A percentile compares a stretch with the other conserved stretches of the same genome.
Evolutionary conservation across 2,888 invertebrate genomes (phyloP).

Genomic region (Megastigmus dorsalis): DNA sequence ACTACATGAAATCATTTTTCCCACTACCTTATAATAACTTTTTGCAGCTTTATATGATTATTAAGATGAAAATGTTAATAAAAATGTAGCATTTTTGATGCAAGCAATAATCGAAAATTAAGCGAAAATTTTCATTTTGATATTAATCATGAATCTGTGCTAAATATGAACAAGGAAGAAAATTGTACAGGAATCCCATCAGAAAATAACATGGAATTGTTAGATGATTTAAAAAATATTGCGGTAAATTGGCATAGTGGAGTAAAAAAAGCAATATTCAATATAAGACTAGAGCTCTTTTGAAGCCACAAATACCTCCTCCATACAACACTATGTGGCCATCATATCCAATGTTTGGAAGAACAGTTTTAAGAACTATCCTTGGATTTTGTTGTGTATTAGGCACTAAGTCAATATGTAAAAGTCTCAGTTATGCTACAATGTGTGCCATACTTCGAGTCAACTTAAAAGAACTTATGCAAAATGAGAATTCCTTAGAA

Average conservation of each 20-base stretch:
- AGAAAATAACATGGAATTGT: slow-evolving; percentile 77
- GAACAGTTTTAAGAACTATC: slow-evolving; percentile 81
- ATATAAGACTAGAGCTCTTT: slow-evolving; percentile 87
- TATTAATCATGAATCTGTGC: slow-evolving; percentile 85
- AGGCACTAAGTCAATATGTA: slow-evolving; percentile 81
- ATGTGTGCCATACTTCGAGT: slow-evolving; percentile 83
- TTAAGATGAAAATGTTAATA: too few species aligned
- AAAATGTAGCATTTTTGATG: slow-evolving; percentile 95
- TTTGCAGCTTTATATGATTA: too few species aligned
- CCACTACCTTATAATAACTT: too few species aligned
- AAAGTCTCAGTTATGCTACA: slow-evolving; percentile 82
- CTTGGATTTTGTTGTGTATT: slow-evolving; percentile 86
- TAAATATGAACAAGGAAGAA: slow-evolving; percentile 77
- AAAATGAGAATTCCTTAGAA: slow-evolving; percentile 80
- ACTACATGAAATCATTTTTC: too few species aligned
- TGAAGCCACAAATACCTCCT: slow-evolving; percentile 78
- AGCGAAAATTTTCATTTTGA: slow-evolving; percentile 96
- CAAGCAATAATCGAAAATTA: slow-evolving; percentile 88
- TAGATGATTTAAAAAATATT: slow-evolving; percentile 82
- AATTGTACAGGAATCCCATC: slow-evolving; percentile 76
- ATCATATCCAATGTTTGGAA: slow-evolving; percentile 82
- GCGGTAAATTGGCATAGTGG: slow-evolving; percentile 85
- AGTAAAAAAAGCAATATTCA: slow-evolving; percentile 88
- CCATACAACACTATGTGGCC: slow-evolving; percentile 89
- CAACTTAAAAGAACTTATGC: slow-evolving; percentile 80